A percentile compares a stretch with the other conserved stretches of the same genome.
Conservation (phyloP, 2,113 vertebrate species). For the Jaculus jaculus region DNA sequence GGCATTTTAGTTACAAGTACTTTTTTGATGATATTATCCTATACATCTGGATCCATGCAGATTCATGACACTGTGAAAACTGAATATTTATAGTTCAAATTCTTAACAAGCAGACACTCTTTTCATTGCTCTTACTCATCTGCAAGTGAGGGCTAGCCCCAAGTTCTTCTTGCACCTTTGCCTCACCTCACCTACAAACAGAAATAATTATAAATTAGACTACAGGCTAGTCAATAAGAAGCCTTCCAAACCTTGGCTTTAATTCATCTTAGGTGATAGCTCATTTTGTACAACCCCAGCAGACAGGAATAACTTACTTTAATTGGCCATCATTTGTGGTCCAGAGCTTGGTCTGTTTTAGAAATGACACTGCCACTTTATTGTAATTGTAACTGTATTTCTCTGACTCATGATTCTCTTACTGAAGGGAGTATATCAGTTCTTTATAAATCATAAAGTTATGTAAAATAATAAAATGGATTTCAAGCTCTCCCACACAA, state of each 20-base stretch:
- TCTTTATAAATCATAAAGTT: conserved; percentile 71
- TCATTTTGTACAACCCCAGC: conserved; percentile 63
- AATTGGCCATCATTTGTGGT: conserved; percentile 76
- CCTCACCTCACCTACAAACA: conserved; percentile 41
- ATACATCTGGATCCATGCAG: background rate
- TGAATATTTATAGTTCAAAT: conserved; percentile 47
- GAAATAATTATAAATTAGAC: conserved; percentile 76
- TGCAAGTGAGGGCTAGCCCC: background rate
- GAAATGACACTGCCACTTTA: conserved; percentile 72
- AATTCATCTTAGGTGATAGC: conserved; percentile 74
- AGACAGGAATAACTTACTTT: conserved; percentile 78
- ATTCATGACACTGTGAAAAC: background rate
- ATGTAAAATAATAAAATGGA: conserved; percentile 56
- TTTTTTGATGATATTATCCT: background rate
- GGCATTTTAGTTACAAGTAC: background rate
- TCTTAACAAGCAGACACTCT: conserved; percentile 19
- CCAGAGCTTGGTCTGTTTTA: conserved; percentile 53
- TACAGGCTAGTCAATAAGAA: conserved; percentile 58
- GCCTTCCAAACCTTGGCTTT: conserved; percentile 48
- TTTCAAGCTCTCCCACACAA: conserved; percentile 16
- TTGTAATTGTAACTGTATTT: conserved; percentile 73
- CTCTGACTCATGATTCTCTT: conserved; percentile 67
- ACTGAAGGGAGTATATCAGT: conserved; percentile 62
- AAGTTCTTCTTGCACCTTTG: conserved; percentile 44
- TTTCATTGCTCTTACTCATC: conserved; percentile 41